These are phyloP conservation scores for Bombylius major DNA, from an alignment of 2,888 invertebrate genomes.

Conservation along the genomic window DNA sequence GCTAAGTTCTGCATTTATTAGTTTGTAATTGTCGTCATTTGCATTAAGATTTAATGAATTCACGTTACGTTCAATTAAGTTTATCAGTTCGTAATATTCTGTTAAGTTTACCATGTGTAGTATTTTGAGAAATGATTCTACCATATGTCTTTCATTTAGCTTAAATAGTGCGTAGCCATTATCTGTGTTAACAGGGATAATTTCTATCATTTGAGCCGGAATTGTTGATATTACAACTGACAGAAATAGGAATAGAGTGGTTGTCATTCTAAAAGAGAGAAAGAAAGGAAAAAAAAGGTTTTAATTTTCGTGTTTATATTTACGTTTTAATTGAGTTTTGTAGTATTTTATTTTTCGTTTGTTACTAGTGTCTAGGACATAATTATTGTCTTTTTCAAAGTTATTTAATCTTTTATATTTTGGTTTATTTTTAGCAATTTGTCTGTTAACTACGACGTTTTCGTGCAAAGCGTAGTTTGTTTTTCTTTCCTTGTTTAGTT, in stretches of 20 bases:
- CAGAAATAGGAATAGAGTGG: not conserved
- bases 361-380: not conserved
- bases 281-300: not conserved
- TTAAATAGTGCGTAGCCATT: no score
- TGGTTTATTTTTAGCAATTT: not conserved
- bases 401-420: slow-evolving; percentile 2
- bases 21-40: not conserved
- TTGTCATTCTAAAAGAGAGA: not conserved
- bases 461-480: not conserved
- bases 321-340: not conserved
- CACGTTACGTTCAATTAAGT: not conserved
- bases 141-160: no score
- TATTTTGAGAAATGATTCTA: not conserved
- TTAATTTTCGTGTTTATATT: not conserved
- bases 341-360: not conserved
- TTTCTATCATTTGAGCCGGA: not conserved
- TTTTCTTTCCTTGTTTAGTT: not conserved
- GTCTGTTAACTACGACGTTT: slow-evolving; percentile 2
- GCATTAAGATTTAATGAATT: not conserved
- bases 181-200: not conserved
- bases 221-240: not conserved
- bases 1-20: not conserved
- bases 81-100: not conserved
- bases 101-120: not conserved
- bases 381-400: slow-evolving; percentile 1